phyloP scores from a whole-genome alignment of 2,113 vertebrate genomes.

The Noctilio leporinus region DNA sequence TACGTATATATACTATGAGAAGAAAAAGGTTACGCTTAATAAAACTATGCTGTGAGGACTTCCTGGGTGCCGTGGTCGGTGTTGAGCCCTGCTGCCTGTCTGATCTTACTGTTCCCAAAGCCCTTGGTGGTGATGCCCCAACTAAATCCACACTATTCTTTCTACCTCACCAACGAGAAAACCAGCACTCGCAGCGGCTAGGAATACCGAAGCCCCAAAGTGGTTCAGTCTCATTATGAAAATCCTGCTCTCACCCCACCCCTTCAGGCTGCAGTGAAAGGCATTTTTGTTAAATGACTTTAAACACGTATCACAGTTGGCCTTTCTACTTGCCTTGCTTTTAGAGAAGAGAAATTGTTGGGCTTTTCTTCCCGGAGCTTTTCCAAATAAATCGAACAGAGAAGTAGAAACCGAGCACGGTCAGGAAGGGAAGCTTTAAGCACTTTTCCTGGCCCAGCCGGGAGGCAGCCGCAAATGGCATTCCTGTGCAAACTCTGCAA shows the following conservation, averaged over 20 bases:
- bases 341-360: background rate
- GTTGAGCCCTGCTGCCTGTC: background rate
- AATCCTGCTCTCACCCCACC: background rate
- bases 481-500: conserved; percentile 41
- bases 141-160: background rate
- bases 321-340: background rate
- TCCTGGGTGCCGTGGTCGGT: accelerated
- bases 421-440: background rate
- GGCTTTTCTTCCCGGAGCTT: background rate
- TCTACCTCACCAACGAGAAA: background rate
- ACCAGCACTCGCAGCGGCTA: background rate
- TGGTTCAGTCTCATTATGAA: background rate
- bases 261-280: background rate
- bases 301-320: background rate
- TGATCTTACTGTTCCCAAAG: background rate
- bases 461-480: background rate
- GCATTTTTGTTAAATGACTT: background rate
- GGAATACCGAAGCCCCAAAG: background rate
- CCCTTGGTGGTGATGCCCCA: background rate
- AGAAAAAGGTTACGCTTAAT: background rate
- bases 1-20: background rate
- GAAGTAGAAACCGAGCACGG: background rate
- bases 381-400: background rate
- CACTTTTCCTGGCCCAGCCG: background rate
- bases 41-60: background rate